phyloP scores from a whole-genome alignment of 2,888 invertebrate species.

The Polydrusus pterygomalis region DNA sequence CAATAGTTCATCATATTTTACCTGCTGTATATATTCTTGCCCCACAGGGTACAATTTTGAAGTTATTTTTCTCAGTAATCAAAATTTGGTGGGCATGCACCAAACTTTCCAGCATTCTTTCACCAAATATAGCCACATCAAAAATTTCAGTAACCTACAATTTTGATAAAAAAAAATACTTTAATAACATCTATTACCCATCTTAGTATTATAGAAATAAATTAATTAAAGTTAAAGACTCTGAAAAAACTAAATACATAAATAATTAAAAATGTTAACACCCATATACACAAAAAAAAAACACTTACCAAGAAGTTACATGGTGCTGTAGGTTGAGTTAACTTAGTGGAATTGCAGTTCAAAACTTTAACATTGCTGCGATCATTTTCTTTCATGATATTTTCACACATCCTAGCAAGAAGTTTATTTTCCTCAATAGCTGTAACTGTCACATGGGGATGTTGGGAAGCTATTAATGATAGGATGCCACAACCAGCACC shows the following conservation, averaged over 20 bases:
- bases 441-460: conserved; percentile 73
- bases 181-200: no score
- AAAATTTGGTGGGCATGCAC: conserved; percentile 82
- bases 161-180: background rate
- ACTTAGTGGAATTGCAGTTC: conserved; percentile 77
- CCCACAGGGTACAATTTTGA: conserved; percentile 77
- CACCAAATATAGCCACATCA: conserved; percentile 87
- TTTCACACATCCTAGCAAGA: conserved; percentile 78
- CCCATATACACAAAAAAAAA: background rate
- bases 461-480: conserved; percentile 78
- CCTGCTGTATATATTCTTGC: conserved; percentile 80
- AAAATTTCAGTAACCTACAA: conserved; percentile 82
- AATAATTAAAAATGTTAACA: background rate
- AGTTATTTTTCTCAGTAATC: conserved; percentile 69
- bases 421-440: conserved; percentile 81
- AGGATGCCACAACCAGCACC: conserved; percentile 87
- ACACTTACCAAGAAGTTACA: conserved; percentile 69
- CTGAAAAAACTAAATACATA: no score
- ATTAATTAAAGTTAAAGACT: no score
- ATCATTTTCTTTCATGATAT: conserved; percentile 74
- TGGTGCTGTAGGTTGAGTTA: conserved; percentile 68
- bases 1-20: no score
- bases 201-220: no score
- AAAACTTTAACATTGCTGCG: conserved; percentile 73
- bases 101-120: conserved; percentile 80